A percentile compares a stretch with the other conserved stretches of the same genome.
These are phyloP conservation scores for Druon quercuslanigerum DNA, from an alignment of 1,140 invertebrate species.

Conservation along the genomic window DNA sequence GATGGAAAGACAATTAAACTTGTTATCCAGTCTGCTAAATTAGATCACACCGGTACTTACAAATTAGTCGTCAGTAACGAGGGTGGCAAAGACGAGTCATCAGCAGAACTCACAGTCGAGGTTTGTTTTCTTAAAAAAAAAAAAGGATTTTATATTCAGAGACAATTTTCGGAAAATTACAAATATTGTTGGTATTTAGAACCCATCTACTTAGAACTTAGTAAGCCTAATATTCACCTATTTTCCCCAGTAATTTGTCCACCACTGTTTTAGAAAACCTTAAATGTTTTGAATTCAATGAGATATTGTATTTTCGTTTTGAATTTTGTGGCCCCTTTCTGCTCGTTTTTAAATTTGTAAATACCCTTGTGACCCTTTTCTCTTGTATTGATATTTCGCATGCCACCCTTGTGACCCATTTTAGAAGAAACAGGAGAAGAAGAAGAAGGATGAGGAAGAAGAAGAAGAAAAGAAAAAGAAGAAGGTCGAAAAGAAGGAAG, in stretches of 20 bases:
- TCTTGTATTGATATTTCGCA: slow-evolving; percentile 45
- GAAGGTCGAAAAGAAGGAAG: slow-evolving; percentile 50
- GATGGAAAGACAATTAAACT: slow-evolving; percentile 88
- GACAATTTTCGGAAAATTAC: slow-evolving; percentile 8
- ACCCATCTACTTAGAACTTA: too few relatives aligned
- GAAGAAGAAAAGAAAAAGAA: slow-evolving; percentile 69
- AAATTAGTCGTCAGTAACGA: slow-evolving; percentile 89
- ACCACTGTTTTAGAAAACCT: too few relatives aligned
- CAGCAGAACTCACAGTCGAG: slow-evolving; percentile 84
- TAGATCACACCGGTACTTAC: slow-evolving; percentile 85
- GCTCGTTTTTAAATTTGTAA: too few relatives aligned
- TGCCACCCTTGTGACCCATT: slow-evolving; percentile 47
- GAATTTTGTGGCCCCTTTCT: slow-evolving; percentile 21
- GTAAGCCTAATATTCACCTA: too few relatives aligned
- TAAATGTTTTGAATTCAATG: neutral
- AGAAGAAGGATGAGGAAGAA: slow-evolving; percentile 59
- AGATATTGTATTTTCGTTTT: slow-evolving; percentile 7
- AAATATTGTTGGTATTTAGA: too few relatives aligned
- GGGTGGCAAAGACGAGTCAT: slow-evolving; percentile 88
- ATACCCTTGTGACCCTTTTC: too few relatives aligned
- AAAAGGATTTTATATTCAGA: slow-evolving; percentile 13
- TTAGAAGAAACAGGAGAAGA: slow-evolving; percentile 63
- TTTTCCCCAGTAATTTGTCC: too few relatives aligned
- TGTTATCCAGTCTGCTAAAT: slow-evolving; percentile 82
- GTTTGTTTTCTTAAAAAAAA: slow-evolving; percentile 51